Conservation (phyloP, 2,888 invertebrate genomes). For the Piscicola geometra region DNA sequence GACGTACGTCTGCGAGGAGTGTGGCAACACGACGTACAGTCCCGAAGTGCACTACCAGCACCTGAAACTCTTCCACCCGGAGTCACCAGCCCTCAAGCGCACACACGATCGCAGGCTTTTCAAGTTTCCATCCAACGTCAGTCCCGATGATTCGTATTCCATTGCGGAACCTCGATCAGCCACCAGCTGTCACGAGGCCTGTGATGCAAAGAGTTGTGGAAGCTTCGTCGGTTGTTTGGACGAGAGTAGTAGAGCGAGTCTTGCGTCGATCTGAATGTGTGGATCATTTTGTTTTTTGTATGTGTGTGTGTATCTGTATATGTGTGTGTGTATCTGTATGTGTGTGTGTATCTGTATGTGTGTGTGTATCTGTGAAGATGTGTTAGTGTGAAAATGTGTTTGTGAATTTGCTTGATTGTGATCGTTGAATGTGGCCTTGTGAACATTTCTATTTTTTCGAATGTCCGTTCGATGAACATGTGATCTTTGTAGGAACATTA, state of each 20-base stretch:
- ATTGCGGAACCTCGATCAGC: background rate
- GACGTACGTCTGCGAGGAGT: slow-evolving; percentile 98
- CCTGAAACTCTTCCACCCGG: slow-evolving; percentile 65
- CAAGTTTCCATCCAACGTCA: slow-evolving; percentile 48
- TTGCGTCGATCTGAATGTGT: background rate
- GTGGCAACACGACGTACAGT: slow-evolving; percentile 93
- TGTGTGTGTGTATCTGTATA: background rate
- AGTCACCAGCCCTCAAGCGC: slow-evolving; percentile 83
- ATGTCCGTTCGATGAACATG: no score
- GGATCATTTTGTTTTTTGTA: background rate
- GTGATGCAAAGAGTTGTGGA: slow-evolving; percentile 4
- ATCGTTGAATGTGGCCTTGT: background rate
- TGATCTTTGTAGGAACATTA: no score
- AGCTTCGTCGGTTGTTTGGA: background rate
- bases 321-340: background rate
- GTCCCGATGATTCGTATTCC: background rate
- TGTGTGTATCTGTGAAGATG: no score
- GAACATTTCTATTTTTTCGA: no score
- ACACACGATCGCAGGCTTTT: slow-evolving; percentile 97
- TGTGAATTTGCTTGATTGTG: no score
- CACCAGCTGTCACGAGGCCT: background rate
- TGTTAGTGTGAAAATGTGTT: no score
- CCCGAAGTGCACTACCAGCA: slow-evolving; percentile 93
- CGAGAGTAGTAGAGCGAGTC: background rate
- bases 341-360: no score